phyloP scores from a whole-genome alignment of 2,797 vertebrate species.

The Staurois parvus region DNA sequence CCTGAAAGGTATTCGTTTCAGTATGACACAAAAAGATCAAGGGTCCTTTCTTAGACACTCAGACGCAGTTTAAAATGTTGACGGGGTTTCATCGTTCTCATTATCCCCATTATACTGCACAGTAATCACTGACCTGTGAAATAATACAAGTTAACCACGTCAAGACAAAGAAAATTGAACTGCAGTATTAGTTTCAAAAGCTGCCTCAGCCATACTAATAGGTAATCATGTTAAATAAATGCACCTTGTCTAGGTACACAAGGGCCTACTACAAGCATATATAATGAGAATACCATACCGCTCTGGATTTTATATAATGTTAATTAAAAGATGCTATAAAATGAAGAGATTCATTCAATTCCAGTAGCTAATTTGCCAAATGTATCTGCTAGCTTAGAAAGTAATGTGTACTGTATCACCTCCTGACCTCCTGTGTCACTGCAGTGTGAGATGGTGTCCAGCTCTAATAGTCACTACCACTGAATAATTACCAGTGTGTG shows the following conservation, averaged over 20 bases:
- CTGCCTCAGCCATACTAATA: conserved; percentile 18
- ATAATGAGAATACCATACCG: not conserved
- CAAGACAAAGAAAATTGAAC: conserved; percentile 38
- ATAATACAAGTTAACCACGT: conserved; percentile 31
- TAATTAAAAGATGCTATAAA: not conserved
- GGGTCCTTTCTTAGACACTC: conserved; percentile 25
- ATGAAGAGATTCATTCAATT: not conserved
- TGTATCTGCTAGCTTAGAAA: not conserved
- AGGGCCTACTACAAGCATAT: not conserved
- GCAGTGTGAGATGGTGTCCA: not conserved
- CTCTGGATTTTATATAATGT: not conserved
- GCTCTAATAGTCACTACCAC: not conserved
- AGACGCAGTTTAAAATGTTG: conserved; percentile 27
- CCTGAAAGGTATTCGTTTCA: conserved; percentile 36
- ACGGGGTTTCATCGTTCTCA: conserved; percentile 38
- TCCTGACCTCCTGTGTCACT: not conserved
- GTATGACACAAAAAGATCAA: conserved; percentile 20
- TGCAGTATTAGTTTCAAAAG: conserved; percentile 6
- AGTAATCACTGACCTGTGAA: conserved; percentile 31
- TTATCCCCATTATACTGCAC: conserved; percentile 39
- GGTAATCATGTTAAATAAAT: conserved; percentile 30
- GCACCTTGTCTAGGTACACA: conserved; percentile 6
- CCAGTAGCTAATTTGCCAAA: not conserved
- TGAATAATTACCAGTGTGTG: not conserved
- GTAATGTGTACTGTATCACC: not conserved